Evolutionary conservation across 2,113 vertebrate species (phyloP), one percentile per base, ranked within the genome.

Genomic region (Ctenodactylus gundi): DNA sequence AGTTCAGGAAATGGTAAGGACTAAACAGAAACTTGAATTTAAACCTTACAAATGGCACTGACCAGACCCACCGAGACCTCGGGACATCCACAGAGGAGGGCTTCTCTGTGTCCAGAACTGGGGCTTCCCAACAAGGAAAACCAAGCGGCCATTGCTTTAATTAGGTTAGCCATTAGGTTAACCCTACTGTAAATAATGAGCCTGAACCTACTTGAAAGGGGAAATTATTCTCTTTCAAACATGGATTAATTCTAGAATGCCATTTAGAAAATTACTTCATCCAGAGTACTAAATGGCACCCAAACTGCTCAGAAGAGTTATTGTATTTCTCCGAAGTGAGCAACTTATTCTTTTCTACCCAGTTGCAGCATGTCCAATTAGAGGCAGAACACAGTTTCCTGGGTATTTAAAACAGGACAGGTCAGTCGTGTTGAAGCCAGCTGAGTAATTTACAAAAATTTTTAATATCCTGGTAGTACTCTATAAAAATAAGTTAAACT

Each of bases 251-350:
- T 87, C 53, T 88, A 93, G 58, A 34, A 68, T 55, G 65, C 18
- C 72, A 93, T 93, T 93, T 96, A 93, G 84, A 91, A 96, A 93
- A 94, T 86, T 46, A 86, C 75, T 76, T 95, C 78, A 94, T 78
- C 77, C 29, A 85, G 4, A n/a, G n/a, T 82, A 92, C 23, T 90
- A 92, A 76, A 84, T 80, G 46, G 57, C 84, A 91, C 78, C 58
- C n/a, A 93, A 89, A 94, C 53, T 92, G n/a, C 85, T 82, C 57
- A 95, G 51, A 88, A 94, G 60, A 95, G 46, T 97, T 95, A 92
- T 85, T 96, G 68, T 70, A 92, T 93, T 82, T 87, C n/a, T 46
- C 88, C 76, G 85, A 78, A 85, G 53, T 88, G 85, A 96, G 25
- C 68, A 62, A 82, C 55, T 87, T 76, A 83, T 91, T 93, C 73